These are phyloP conservation scores for Pangasius larnaudii DNA, from an alignment of 2,797 vertebrate species.

Conservation along the genomic window DNA sequence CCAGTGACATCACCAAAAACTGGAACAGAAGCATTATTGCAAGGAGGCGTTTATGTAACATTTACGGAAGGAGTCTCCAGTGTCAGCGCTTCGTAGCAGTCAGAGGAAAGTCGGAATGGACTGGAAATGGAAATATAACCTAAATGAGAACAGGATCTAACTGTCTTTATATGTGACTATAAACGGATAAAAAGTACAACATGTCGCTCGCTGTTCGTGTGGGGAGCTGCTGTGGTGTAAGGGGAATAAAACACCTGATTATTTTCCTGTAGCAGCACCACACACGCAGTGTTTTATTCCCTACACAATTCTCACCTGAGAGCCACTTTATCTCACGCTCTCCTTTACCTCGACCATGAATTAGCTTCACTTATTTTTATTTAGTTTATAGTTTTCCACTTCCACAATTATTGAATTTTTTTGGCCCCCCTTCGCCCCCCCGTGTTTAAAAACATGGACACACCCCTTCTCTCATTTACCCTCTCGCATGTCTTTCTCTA, in stretches of 20 bases:
- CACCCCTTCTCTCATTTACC: neutral
- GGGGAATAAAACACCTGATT: neutral
- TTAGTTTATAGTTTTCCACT: too few species aligned
- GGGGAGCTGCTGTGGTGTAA: too few species aligned
- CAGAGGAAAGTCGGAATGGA: neutral
- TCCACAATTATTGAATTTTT: too few species aligned
- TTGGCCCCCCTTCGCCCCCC: neutral
- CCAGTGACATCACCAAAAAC: neutral
- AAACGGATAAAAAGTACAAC: neutral
- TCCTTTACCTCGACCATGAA: rapidly evolving
- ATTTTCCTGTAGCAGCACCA: neutral
- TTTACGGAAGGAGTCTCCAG: neutral
- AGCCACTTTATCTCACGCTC: too few species aligned
- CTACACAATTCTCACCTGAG: too few species aligned
- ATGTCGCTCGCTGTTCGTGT: too few species aligned
- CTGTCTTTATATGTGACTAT: neutral
- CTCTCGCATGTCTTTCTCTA: conserved; percentile 24
- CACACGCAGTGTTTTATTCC: too few species aligned
- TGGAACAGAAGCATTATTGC: neutral
- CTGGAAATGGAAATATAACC: neutral
- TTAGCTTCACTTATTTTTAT: too few species aligned
- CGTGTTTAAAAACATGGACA: neutral
- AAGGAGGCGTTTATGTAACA: neutral
- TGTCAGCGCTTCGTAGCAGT: neutral
- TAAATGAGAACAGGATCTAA: neutral